These are phyloP conservation scores for Cavia aperea DNA, from an alignment of 2,113 vertebrate species.

Conservation along the genomic window DNA sequence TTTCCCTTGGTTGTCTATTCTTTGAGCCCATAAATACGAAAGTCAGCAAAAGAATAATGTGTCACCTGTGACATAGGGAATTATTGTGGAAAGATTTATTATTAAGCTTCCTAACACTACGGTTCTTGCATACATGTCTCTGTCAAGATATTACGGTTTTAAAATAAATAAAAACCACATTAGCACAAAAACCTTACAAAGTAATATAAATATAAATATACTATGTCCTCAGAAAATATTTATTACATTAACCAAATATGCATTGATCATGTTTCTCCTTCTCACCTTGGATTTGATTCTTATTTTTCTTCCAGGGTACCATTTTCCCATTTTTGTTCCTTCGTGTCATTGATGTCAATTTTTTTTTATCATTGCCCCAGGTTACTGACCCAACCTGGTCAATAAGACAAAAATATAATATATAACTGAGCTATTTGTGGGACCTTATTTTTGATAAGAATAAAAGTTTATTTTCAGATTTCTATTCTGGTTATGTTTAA, in stretches of 20 bases:
- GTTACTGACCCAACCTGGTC: not conserved
- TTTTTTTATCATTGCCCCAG: not conserved
- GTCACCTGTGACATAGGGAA: not conserved
- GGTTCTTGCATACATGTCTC: not conserved
- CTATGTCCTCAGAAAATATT: not conserved
- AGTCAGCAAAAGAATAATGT: not conserved
- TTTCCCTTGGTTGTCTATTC: not conserved
- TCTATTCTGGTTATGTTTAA: not conserved
- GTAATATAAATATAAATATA: not conserved
- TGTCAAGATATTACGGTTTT: not conserved
- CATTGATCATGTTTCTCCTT: not conserved
- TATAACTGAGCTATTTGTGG: not conserved
- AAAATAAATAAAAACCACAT: not conserved
- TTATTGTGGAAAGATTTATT: not conserved
- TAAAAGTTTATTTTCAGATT: not conserved
- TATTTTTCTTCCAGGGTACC: not conserved
- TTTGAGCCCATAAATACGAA: not conserved
- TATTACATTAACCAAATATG: not conserved
- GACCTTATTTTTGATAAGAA: not conserved
- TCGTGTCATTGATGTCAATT: not conserved
- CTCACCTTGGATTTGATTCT: not conserved
- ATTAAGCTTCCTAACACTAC: not conserved
- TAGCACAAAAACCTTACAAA: not conserved
- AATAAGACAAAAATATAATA: constrained; percentile 6
- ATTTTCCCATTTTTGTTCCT: not conserved